Conservation (phyloP, 2,888 invertebrate genomes). For the Ditula angustiorana region DNA sequence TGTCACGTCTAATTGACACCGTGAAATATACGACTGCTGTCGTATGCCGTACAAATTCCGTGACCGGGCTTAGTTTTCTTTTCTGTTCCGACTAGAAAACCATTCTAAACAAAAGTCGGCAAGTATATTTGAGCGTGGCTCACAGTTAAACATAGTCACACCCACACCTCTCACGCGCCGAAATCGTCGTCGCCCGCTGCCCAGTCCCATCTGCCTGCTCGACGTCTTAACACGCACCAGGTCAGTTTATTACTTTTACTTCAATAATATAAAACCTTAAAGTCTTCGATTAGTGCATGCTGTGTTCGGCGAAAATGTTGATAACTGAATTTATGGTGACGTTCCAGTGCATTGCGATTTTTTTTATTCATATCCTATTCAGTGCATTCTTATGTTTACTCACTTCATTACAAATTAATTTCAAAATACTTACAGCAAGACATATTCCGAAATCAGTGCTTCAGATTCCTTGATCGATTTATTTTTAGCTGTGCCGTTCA, state of each 20-base stretch:
- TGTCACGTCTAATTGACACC: conserved; percentile 27
- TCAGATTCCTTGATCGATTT: conserved; percentile 61
- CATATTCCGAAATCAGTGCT: conserved; percentile 52
- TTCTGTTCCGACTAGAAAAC: conserved; percentile 71
- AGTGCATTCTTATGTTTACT: conserved; percentile 42
- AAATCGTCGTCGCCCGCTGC: conserved; percentile 55
- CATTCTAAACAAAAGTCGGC: conserved; percentile 78
- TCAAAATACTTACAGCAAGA: no score
- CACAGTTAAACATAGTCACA: conserved; percentile 82
- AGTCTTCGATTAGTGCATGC: conserved; percentile 29
- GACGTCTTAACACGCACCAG: conserved; percentile 77
- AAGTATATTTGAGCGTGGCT: conserved; percentile 80
- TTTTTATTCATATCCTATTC: conserved; percentile 5
- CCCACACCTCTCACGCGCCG: conserved; percentile 71
- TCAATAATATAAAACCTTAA: conserved; percentile 13
- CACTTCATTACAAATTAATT: conserved; percentile 36
- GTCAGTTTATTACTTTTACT: conserved; percentile 65
- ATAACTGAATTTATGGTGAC: conserved; percentile 18
- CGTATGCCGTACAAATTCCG: conserved; percentile 40
- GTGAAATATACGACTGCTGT: conserved; percentile 26
- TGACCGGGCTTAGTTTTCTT: conserved; percentile 48
- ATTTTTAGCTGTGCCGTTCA: conserved; percentile 71
- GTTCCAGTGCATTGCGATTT: conserved; percentile 37
- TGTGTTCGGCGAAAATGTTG: conserved; percentile 39
- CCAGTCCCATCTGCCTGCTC: conserved; percentile 78